Evolutionary conservation across 2,888 invertebrate species (phyloP).

Genomic region (Coelinius sp.): DNA sequence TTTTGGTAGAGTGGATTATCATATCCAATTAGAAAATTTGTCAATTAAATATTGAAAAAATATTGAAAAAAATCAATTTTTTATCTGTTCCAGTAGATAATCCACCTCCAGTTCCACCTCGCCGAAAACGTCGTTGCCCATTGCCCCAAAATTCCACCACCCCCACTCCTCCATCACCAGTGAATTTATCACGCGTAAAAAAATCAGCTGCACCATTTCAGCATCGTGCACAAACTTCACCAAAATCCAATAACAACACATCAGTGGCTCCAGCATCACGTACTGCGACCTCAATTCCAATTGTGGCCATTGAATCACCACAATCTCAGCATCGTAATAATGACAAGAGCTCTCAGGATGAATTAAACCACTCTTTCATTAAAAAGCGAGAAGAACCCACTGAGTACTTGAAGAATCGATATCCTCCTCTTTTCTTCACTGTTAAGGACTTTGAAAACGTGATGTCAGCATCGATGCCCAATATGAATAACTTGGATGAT

Average conservation of each 20-base stretch:
- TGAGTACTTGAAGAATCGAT: slow-evolving; percentile 37
- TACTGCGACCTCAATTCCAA: slow-evolving; percentile 8
- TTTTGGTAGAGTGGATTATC: not conserved
- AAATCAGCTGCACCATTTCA: slow-evolving; percentile 48
- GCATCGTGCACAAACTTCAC: slow-evolving; percentile 41
- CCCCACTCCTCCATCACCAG: slow-evolving; percentile 33
- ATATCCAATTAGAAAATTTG: not conserved
- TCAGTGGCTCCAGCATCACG: slow-evolving; percentile 12
- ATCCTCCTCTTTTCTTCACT: slow-evolving; percentile 64
- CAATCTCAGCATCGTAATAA: not conserved
- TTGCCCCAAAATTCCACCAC: slow-evolving; percentile 41
- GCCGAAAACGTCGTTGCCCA: slow-evolving; percentile 57
- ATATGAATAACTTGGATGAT: too few species aligned
- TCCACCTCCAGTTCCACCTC: slow-evolving; percentile 66
- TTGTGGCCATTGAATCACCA: not conserved
- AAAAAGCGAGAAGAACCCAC: not conserved
- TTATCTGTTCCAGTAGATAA: slow-evolving; percentile 29
- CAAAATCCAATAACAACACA: slow-evolving; percentile 37
- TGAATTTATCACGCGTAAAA: slow-evolving; percentile 28
- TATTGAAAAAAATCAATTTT: not conserved
- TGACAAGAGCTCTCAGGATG: not conserved
- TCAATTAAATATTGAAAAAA: not conserved
- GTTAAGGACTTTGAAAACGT: slow-evolving; percentile 62
- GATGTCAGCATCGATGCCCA: slow-evolving; percentile 49
- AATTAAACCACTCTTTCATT: not conserved